Base-by-base conservation (phyloP, 2,888 invertebrate species). In the Drosophila limbata region DNA sequence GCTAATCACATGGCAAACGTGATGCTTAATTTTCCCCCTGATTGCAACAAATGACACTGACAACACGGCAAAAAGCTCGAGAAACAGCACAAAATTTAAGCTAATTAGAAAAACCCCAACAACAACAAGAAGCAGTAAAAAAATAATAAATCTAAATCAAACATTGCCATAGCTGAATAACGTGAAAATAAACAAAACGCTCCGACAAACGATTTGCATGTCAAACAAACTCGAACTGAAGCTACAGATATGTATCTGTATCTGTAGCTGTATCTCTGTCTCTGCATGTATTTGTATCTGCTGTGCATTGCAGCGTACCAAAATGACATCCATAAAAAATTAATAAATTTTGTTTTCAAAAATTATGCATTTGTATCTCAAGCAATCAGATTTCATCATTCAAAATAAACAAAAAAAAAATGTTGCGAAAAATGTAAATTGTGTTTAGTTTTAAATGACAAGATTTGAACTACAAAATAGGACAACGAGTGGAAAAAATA, bases 201-300 rank as follows among this genome's bases (percentile, higher is more conserved):
- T 40, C 25, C 65, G 56, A 63, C 69, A 74, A 71, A 63, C 81
- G 67, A 84, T 88, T 88, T 86, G 89, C 89, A 86, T 88, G 87
- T 81, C 56, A 77, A 86, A 69, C 87, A 55, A 74, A 63, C 70
- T 68, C 62, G 63, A 69, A 70, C 37, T 25, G 31, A 45, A 19
- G 44, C 33, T 40, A 21, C 17, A 57, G 73, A 77, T 66, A 35
- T 47, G 51, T 79, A 72, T 75, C 40, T 62, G 53, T 37, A 55
- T 31, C 42, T 33, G 53, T 37, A 55, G 25, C 42, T 33, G 33
- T 63, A 50, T 51, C 48, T 56, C 31, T 35, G 42, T 33, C 37
- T 48, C 15, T 47, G 48, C 51, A 37, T 21, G 25, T 60, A 42
- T 52, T 28, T 45, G 63, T 48, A 44, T 72, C 68, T 66, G 42